A percentile compares a stretch with the other conserved stretches of the same genome.
phyloP scores from a whole-genome alignment of 1,140 invertebrate species.

The Gryllus bimaculatus region DNA sequence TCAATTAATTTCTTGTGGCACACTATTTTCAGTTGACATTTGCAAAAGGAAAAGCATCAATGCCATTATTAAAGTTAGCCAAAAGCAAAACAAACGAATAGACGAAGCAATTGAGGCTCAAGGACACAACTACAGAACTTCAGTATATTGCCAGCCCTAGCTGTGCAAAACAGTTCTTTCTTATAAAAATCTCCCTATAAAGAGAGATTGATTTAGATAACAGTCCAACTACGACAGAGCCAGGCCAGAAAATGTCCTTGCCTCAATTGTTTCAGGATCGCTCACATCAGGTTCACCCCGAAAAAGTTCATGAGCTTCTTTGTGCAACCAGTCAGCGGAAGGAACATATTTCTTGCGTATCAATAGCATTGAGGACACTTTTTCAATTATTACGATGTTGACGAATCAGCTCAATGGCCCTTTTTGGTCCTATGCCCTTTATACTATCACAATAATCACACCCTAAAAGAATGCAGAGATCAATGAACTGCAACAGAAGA shows the following conservation, averaged over 20 bases:
- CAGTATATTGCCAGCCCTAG: no score
- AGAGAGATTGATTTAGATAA: no score
- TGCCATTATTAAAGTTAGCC: no score
- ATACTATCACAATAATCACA: constrained; percentile 98
- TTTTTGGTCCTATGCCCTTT: constrained; percentile 90
- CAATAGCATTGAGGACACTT: constrained; percentile 77
- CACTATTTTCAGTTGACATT: no score
- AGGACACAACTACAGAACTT: no score
- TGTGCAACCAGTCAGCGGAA: constrained; percentile 86
- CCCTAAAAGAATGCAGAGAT: constrained; percentile 94
- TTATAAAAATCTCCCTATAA: no score
- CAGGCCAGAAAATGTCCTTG: constrained; percentile 32
- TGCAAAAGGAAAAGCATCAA: no score
- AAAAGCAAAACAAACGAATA: no score
- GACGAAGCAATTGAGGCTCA: no score
- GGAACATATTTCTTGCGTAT: constrained; percentile 76
- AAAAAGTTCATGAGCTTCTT: constrained; percentile 82
- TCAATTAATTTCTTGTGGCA: no score
- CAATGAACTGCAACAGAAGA: constrained; percentile 71
- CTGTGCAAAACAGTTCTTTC: no score
- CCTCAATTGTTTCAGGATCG: constrained; percentile 64
- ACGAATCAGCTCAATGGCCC: constrained; percentile 90
- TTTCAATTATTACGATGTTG: constrained; percentile 79
- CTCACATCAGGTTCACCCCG: constrained; percentile 74
- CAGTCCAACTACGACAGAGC: not conserved